phyloP scores from a whole-genome alignment of 2,888 invertebrate species.

The Balanococcus diminutus region DNA sequence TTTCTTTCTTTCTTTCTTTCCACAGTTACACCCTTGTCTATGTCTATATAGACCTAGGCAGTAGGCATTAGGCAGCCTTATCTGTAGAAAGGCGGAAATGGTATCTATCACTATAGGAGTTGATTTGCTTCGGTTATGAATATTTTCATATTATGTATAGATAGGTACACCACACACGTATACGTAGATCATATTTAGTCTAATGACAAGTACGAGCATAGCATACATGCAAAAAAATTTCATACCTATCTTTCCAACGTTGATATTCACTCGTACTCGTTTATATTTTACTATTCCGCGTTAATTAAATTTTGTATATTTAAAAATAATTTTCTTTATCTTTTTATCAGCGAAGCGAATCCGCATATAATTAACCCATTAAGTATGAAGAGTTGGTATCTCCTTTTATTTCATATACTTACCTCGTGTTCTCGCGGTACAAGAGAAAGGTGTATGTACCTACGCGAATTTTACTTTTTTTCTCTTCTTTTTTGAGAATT shows the following conservation, averaged over 20 bases:
- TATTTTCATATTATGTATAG: too few relatives aligned
- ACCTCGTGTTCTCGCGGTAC: neutral
- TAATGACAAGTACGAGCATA: neutral
- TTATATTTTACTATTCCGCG: neutral
- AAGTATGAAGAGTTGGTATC: neutral
- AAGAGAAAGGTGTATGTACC: neutral
- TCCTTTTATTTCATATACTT: neutral
- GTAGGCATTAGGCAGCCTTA: too few relatives aligned
- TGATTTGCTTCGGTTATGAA: too few relatives aligned
- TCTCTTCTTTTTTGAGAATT: neutral
- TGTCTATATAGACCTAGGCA: too few relatives aligned
- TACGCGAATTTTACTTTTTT: neutral
- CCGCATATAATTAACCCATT: slow-evolving; percentile 13
- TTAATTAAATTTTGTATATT: slow-evolving; percentile 1
- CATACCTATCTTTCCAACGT: neutral
- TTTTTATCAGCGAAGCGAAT: slow-evolving; percentile 2
- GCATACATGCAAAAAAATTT: neutral
- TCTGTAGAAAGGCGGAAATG: too few relatives aligned
- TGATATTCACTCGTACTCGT: neutral
- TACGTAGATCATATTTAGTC: too few relatives aligned
- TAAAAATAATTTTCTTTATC: slow-evolving; percentile 9
- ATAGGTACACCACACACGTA: too few relatives aligned
- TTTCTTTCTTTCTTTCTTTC: too few relatives aligned
- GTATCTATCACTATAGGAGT: too few relatives aligned
- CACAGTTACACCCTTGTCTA: too few relatives aligned